Conservation (phyloP, 2,888 invertebrate genomes). For the Endomychus coccineus region DNA sequence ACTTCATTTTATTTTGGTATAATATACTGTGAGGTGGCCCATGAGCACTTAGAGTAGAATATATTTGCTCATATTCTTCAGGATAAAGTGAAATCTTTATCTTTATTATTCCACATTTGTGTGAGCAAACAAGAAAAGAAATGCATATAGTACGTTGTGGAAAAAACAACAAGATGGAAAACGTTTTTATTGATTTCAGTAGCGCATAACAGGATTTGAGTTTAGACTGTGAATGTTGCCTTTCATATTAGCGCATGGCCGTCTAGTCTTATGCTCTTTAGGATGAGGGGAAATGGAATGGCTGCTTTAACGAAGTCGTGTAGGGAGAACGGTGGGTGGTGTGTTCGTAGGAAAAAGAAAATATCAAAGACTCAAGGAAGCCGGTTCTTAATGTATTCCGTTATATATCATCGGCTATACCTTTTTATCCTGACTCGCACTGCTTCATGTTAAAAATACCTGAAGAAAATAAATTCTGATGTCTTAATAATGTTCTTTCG, state of each 20-base stretch:
- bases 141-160: conserved; percentile 24
- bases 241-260: conserved; percentile 5
- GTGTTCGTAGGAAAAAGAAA: conserved; percentile 4
- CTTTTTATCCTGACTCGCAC: too few relatives aligned
- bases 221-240: conserved; percentile 33
- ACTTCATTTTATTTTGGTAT: too few relatives aligned
- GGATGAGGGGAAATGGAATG: conserved; percentile 36
- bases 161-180: conserved; percentile 34
- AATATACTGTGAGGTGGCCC: conserved; percentile 35
- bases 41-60: too few relatives aligned
- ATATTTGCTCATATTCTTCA: conserved; percentile 30
- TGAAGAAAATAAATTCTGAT: too few relatives aligned
- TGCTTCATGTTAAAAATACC: too few relatives aligned
- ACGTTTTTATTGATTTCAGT: conserved; percentile 64
- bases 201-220: conserved; percentile 56
- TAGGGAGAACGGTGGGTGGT: conserved; percentile 28
- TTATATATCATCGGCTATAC: too few relatives aligned
- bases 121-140: conserved; percentile 23
- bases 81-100: conserved; percentile 32
- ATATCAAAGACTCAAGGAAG: too few relatives aligned
- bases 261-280: conserved; percentile 29
- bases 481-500: too few relatives aligned
- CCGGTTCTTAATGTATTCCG: too few relatives aligned
- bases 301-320: conserved; percentile 33
- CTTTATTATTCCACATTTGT: conserved; percentile 31